Percentiles rank a stretch among this genome's conserved stretches.
Conservation (phyloP, 1,140 invertebrate genomes). For the Drosophila baimaii region DNA sequence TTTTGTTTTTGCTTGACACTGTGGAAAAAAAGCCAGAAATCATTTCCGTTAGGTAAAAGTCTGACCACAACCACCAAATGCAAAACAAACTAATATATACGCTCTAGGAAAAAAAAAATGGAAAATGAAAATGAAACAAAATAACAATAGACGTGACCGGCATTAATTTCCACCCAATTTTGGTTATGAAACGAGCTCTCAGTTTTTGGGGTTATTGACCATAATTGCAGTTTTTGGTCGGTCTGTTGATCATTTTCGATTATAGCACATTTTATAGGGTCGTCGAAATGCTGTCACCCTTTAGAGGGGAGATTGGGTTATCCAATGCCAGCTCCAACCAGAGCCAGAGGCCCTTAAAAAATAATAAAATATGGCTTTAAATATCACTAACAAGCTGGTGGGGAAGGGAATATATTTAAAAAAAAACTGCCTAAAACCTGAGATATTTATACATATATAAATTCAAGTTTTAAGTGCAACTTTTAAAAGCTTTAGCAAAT, state of each 20-base stretch:
- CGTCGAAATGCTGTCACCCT: constrained; percentile 1
- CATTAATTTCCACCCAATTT: constrained; percentile 38
- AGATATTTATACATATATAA: neutral
- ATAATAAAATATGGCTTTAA: neutral
- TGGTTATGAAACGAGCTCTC: constrained; percentile 57
- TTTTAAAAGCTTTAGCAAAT: too few relatives aligned
- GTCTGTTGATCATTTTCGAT: constrained; percentile 23
- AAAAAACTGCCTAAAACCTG: neutral
- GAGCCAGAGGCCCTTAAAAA: neutral
- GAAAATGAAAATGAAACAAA: constrained; percentile 7
- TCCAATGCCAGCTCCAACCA: constrained; percentile 28
- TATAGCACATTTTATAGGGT: constrained; percentile 37
- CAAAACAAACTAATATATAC: neutral
- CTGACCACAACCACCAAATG: neutral
- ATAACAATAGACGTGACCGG: constrained; percentile 35
- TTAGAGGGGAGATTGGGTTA: constrained; percentile 12
- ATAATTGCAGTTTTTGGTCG: constrained; percentile 64
- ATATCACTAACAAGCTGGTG: neutral
- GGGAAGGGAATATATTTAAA: neutral
- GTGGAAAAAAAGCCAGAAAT: constrained; percentile 21
- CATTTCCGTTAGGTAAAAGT: constrained; percentile 73
- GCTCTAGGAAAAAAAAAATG: neutral
- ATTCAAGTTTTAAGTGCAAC: too few relatives aligned
- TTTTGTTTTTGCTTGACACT: constrained; percentile 21
- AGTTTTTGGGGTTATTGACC: constrained; percentile 79